phyloP scores from a whole-genome alignment of 2,113 vertebrate species.

The Phyllopteryx taeniolatus region DNA sequence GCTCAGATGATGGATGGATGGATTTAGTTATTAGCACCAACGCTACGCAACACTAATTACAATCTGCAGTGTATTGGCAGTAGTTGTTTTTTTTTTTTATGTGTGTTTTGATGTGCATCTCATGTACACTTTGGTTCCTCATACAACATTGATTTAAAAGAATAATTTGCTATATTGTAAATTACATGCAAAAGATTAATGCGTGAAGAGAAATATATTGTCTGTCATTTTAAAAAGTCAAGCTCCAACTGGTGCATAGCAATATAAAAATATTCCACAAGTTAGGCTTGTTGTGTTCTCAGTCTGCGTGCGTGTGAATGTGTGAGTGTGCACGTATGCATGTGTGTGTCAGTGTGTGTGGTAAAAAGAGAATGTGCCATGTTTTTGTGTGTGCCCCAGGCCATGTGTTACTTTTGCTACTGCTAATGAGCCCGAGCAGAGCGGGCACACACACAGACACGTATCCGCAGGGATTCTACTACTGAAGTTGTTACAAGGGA shows the following conservation, averaged over 20 bases:
- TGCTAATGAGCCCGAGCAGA: slow-evolving; percentile 67
- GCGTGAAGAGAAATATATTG: neutral
- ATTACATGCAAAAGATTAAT: neutral
- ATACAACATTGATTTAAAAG: neutral
- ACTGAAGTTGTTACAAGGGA: slow-evolving; percentile 66
- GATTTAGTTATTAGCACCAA: neutral
- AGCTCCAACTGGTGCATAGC: slow-evolving; percentile 32
- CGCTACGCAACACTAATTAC: neutral
- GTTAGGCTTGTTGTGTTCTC: slow-evolving; percentile 55
- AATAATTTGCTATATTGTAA: neutral
- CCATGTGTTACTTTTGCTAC: slow-evolving; percentile 68
- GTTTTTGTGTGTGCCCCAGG: slow-evolving; percentile 59
- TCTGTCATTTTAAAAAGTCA: slow-evolving; percentile 7
- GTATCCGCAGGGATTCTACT: slow-evolving; percentile 54
- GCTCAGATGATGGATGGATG: no score
- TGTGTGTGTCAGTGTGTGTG: slow-evolving; percentile 14
- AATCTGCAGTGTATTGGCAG: neutral
- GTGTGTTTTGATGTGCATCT: neutral
- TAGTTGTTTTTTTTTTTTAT: neutral
- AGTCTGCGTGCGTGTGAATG: slow-evolving; percentile 51
- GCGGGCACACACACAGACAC: slow-evolving; percentile 30
- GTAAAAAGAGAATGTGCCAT: slow-evolving; percentile 13
- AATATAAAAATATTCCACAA: slow-evolving; percentile 52
- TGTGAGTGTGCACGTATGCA: slow-evolving; percentile 30
- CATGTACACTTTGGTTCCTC: neutral